Evolutionary conservation across 2,888 invertebrate genomes (phyloP).

Genomic region (Acleris sparsana): DNA sequence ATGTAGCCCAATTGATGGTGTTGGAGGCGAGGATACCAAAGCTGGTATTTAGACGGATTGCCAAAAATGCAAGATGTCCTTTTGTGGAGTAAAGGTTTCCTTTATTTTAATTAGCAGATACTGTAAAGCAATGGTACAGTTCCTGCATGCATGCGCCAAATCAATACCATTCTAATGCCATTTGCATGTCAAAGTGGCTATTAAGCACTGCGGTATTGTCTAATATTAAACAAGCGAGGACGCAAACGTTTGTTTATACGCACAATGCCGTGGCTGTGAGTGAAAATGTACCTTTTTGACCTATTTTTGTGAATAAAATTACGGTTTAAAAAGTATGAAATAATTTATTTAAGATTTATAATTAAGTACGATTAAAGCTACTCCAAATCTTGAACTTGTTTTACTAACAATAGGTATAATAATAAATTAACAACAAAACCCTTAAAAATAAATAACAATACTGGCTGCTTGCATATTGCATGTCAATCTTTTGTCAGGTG

Average conservation of each 20-base stretch:
- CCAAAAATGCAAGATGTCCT: no score
- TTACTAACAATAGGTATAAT: constrained; percentile 15
- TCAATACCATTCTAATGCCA: constrained; percentile 8
- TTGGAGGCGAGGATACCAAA: no score
- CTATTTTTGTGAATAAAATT: constrained; percentile 51
- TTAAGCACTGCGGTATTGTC: constrained; percentile 47
- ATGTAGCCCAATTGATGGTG: no score
- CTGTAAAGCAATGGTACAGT: not conserved
- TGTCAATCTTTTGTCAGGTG: constrained; percentile 10
- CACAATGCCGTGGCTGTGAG: constrained; percentile 53
- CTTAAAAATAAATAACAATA: constrained; percentile 34
- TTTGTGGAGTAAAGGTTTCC: not conserved
- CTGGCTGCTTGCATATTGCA: constrained; percentile 19
- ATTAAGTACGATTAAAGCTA: constrained; percentile 36
- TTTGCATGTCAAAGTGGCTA: not conserved
- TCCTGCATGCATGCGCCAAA: constrained; percentile 9
- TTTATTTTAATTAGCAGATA: not conserved
- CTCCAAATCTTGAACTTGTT: constrained; percentile 32
- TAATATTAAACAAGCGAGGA: constrained; percentile 64
- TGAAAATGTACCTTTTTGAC: constrained; percentile 65
- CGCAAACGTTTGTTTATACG: constrained; percentile 58
- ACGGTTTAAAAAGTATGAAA: constrained; percentile 30
- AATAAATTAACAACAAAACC: constrained; percentile 32
- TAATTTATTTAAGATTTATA: constrained; percentile 34
- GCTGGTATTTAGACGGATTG: no score